phyloP scores from a whole-genome alignment of 2,888 invertebrate genomes.

The Zygogramma bicolorata region DNA sequence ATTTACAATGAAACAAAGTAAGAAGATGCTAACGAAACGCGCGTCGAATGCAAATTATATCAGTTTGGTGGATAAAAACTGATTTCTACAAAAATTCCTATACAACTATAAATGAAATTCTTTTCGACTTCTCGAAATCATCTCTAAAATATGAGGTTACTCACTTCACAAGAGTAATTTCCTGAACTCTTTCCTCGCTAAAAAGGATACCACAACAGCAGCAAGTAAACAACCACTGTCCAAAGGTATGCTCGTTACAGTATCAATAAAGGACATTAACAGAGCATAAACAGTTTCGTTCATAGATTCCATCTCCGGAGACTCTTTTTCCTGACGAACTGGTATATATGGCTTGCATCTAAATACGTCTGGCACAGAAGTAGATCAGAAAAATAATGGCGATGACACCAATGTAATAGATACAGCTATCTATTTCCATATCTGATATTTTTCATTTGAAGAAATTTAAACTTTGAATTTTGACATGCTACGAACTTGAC shows the following conservation, averaged over 20 bases:
- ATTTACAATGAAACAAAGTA: too few relatives aligned
- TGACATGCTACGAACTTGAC: background rate
- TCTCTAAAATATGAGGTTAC: too few relatives aligned
- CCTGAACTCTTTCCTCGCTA: too few relatives aligned
- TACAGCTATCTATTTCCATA: slow-evolving; percentile 45
- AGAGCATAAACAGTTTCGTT: background rate
- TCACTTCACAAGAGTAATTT: too few relatives aligned
- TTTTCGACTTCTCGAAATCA: too few relatives aligned
- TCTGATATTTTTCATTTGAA: background rate
- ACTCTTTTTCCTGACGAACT: background rate
- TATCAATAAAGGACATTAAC: background rate
- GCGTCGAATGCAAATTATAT: too few relatives aligned
- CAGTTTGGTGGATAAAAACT: too few relatives aligned
- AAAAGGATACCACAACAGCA: background rate
- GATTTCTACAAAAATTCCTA: too few relatives aligned
- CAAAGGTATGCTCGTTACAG: background rate
- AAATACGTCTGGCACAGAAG: slow-evolving; percentile 40
- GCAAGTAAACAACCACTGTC: background rate
- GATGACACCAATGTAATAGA: slow-evolving; percentile 51
- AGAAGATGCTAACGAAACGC: too few relatives aligned
- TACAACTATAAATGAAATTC: too few relatives aligned
- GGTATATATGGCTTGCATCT: background rate
- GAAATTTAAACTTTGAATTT: background rate
- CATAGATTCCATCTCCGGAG: background rate
- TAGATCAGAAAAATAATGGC: slow-evolving; percentile 43